Evolutionary conservation across 2,113 vertebrate species (phyloP).

Genomic region (Lycocorax pyrrhopterus): DNA sequence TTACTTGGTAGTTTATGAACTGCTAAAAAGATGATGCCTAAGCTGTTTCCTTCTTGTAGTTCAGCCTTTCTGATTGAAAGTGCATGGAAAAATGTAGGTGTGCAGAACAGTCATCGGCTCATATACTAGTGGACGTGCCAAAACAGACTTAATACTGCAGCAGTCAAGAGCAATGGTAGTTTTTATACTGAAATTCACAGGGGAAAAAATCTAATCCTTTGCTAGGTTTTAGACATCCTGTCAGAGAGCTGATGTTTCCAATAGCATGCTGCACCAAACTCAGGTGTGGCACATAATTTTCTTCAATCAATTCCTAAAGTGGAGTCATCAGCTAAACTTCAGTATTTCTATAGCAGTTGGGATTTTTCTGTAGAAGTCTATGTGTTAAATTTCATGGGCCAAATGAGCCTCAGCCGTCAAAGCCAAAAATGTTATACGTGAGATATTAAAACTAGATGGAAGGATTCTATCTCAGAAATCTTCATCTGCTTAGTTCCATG

Average conservation of each 20-base stretch:
- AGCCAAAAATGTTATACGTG: background rate
- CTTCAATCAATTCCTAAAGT: background rate
- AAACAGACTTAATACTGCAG: background rate
- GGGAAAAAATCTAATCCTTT: background rate
- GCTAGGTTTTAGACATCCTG: background rate
- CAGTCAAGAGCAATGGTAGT: background rate
- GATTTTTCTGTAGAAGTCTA: background rate
- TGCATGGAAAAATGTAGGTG: background rate
- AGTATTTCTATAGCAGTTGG: background rate
- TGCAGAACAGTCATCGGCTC: background rate
- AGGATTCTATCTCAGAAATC: background rate
- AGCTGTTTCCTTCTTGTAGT: constrained; percentile 2
- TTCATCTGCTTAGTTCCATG: background rate
- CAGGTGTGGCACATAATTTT: background rate
- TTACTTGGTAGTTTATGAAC: constrained; percentile 28
- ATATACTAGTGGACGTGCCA: background rate
- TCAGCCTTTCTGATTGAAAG: background rate
- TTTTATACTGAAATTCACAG: background rate
- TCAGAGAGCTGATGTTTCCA: background rate
- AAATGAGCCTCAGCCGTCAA: background rate
- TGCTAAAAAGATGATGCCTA: constrained; percentile 39
- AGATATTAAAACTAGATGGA: background rate
- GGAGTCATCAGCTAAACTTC: background rate
- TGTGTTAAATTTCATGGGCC: background rate
- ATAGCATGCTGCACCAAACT: background rate